Percentiles rank a stretch among this genome's conserved stretches.
Evolutionary conservation across 1,140 invertebrate genomes (phyloP).

Genomic region (Delia radicum): DNA sequence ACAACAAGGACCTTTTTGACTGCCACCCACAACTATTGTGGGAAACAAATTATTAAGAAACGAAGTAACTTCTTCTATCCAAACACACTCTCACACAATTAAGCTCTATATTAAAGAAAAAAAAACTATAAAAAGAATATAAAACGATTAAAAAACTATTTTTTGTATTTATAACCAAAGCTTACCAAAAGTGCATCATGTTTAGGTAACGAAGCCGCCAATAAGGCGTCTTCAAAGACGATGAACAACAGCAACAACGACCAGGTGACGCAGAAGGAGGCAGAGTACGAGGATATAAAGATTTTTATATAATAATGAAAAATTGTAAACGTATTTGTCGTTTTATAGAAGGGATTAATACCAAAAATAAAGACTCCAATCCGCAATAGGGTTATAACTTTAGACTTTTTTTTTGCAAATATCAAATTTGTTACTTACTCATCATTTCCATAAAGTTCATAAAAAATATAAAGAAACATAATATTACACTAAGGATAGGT

Average conservation of each 20-base stretch:
- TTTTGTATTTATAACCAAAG: background rate
- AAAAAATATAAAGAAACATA: too few relatives aligned
- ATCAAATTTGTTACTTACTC: too few relatives aligned
- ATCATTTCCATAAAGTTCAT: too few relatives aligned
- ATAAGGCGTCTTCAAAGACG: constrained; percentile 22
- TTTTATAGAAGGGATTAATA: constrained; percentile 1
- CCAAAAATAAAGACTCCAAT: background rate
- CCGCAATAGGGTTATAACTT: too few relatives aligned
- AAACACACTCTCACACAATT: background rate
- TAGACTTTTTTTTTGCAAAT: too few relatives aligned
- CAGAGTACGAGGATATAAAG: background rate
- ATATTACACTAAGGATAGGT: too few relatives aligned
- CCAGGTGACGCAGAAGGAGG: background rate
- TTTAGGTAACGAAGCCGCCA: constrained; percentile 11
- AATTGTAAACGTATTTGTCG: constrained; percentile 1
- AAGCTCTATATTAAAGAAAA: background rate
- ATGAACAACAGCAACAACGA: background rate
- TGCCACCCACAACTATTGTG: constrained; percentile 23
- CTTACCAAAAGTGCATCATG: background rate
- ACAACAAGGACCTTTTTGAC: constrained; percentile 20
- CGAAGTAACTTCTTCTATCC: background rate
- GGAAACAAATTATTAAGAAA: constrained; percentile 23
- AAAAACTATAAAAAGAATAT: too few relatives aligned
- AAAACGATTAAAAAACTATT: background rate
- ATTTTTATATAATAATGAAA: background rate